phyloP scores from a whole-genome alignment of 2,888 invertebrate genomes.

The Lasioglossum villosulum region DNA sequence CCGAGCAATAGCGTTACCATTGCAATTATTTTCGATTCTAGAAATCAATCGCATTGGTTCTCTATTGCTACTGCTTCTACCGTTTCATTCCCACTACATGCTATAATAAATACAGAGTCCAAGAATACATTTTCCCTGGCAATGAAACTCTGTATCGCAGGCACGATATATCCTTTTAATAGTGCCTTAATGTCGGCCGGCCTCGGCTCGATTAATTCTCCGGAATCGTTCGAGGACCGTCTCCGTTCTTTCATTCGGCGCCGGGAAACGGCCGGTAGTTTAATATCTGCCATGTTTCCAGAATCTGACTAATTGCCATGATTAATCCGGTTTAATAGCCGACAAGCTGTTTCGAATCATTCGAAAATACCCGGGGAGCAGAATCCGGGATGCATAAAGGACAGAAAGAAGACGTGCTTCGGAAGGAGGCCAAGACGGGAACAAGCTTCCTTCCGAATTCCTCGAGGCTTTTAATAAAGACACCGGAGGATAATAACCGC shows the following conservation, averaged over 20 bases:
- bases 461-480: conserved; percentile 24
- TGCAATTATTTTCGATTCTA: too few relatives aligned
- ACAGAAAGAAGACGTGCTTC: background rate
- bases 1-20: too few relatives aligned
- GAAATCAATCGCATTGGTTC: too few relatives aligned
- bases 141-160: background rate
- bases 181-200: background rate
- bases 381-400: background rate
- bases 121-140: background rate
- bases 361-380: background rate
- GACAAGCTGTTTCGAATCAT: background rate
- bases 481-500: conserved; percentile 34
- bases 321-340: conserved; percentile 1
- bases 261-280: background rate
- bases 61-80: too few relatives aligned
- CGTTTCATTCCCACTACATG: background rate
- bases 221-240: background rate
- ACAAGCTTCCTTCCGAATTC: conserved; percentile 4
- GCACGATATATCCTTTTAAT: background rate
- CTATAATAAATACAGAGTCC: background rate
- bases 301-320: background rate
- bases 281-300: conserved; percentile 6
- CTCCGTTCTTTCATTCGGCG: background rate
- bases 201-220: background rate
- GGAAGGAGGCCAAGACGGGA: background rate